These are phyloP conservation scores for Epizoanthus rinbou DNA, from an alignment of 92 coral and sea anemone species.

Conservation along the genomic window DNA sequence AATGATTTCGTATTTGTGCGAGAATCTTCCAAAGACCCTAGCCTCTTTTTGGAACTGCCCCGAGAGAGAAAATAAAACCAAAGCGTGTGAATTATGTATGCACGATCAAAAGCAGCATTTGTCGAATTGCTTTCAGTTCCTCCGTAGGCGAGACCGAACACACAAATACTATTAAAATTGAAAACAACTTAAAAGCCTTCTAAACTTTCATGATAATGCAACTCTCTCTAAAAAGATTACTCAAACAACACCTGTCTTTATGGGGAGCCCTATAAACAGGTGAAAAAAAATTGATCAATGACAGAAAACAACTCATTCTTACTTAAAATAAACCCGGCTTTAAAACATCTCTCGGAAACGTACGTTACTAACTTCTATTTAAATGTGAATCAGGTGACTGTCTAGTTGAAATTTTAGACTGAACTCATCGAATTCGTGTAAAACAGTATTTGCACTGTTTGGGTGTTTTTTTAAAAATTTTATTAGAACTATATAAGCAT, in stretches of 20 bases:
- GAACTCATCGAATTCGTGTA: too few species aligned
- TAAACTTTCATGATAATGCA: slow-evolving; percentile 15
- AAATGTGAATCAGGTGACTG: too few species aligned
- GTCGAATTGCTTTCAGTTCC: slow-evolving; percentile 6
- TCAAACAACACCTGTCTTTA: slow-evolving; percentile 20
- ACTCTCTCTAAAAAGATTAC: slow-evolving; percentile 13
- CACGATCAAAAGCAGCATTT: slow-evolving; percentile 5
- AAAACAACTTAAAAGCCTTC: slow-evolving; percentile 41
- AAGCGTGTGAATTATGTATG: not conserved
- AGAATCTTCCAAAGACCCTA: not conserved
- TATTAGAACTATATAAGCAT: too few species aligned
- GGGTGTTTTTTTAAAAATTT: too few species aligned
- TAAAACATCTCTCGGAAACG: too few species aligned
- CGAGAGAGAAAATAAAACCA: not conserved
- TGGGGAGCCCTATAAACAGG: not conserved
- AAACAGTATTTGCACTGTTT: too few species aligned
- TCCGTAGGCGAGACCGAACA: slow-evolving; percentile 12
- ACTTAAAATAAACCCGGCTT: too few species aligned
- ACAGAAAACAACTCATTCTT: not conserved
- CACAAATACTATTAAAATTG: slow-evolving; percentile 25
- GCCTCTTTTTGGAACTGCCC: not conserved
- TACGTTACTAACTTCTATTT: too few species aligned
- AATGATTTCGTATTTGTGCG: not conserved
- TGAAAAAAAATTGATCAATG: not conserved
- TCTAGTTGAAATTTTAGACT: too few species aligned